Evolutionary conservation across 2,797 vertebrate species (phyloP).

Genomic region (Pachyuromys duprasi): DNA sequence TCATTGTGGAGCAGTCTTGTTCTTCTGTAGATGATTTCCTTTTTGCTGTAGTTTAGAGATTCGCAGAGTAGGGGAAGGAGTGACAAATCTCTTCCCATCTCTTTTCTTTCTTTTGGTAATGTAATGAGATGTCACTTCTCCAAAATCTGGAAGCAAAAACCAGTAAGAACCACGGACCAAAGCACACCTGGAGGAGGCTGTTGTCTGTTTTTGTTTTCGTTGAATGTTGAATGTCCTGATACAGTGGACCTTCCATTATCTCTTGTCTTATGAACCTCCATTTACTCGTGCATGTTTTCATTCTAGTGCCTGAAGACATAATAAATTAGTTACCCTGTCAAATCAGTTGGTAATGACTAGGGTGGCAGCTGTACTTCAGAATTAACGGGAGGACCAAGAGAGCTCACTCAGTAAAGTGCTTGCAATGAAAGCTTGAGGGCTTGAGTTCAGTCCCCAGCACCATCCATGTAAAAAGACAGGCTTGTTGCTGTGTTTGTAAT

Average conservation of each 20-base stretch:
- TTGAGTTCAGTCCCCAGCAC: not conserved
- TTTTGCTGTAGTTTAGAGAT: conserved; percentile 36
- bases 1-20: not conserved
- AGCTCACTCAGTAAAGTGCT: not conserved
- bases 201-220: conserved; percentile 52
- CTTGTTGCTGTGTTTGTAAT: not conserved
- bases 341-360: not conserved
- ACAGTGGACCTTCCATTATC: not conserved
- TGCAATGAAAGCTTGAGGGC: not conserved
- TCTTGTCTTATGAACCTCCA: conserved; percentile 17
- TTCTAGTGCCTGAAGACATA: not conserved
- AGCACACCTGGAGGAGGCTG: conserved; percentile 3
- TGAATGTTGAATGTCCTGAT: conserved; percentile 36
- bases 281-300: conserved; percentile 3
- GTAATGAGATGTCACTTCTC: not conserved
- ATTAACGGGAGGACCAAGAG: not conserved
- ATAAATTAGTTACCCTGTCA: conserved; percentile 15
- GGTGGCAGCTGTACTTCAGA: not conserved
- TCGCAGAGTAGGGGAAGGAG: not conserved
- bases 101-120: not conserved
- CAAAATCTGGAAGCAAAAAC: not conserved
- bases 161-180: conserved; percentile 52
- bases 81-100: not conserved
- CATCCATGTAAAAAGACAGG: not conserved
- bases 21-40: not conserved